Evolutionary conservation across 2,888 invertebrate genomes (phyloP), one percentile per base, ranked within the genome.

Genomic region (Machimus rusticus): DNA sequence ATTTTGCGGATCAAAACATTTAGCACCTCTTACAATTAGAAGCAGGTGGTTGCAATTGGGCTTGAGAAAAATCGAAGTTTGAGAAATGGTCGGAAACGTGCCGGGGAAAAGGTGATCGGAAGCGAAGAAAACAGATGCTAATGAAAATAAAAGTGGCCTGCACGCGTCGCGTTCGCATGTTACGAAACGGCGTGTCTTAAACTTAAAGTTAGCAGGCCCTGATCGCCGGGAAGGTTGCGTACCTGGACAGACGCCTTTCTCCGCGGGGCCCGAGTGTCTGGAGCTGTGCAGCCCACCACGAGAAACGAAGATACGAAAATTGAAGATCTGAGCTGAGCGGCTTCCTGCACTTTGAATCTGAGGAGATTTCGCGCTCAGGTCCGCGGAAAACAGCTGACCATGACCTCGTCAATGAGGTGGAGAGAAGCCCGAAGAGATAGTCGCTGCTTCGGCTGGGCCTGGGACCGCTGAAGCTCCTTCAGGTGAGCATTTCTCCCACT

Each of bases 391-490:
- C 43, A 16, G n/a, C 78, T 86, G 86, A 86, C 86, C 86, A 86
- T 86, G 86, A 86, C 86, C 86, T 86, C 86, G 86, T 77, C 86
- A 86, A 86, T 79, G 78, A 86, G 57, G 66, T 79, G 43, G 34
- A 79, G 66, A 86, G 78, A 86, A 66, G 78, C 43, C 77, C 78
- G 66, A 78, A 79, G 57, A 39, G 66, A 66, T 57, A 16, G 16
- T 79, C 43, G 16, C 57, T 46, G 14, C 6, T 9, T 23, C 43
- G 77, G 76, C 23, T 28, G 76, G 51, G 77, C 51, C 23, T 28
- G 76, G 51, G 51, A 51, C 74, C 66, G 74, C 8, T 86, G 19
- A 8, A 39, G 1, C 23, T 78, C 34, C 55, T 43, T 28, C 28
- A 14, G 55, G 74, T 34, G 74, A 8, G n/a, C 51, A 82, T 86